A percentile compares a stretch with the other conserved stretches of the same genome.
phyloP scores from a whole-genome alignment of 2,888 invertebrate species.

The Norana najaformis region DNA sequence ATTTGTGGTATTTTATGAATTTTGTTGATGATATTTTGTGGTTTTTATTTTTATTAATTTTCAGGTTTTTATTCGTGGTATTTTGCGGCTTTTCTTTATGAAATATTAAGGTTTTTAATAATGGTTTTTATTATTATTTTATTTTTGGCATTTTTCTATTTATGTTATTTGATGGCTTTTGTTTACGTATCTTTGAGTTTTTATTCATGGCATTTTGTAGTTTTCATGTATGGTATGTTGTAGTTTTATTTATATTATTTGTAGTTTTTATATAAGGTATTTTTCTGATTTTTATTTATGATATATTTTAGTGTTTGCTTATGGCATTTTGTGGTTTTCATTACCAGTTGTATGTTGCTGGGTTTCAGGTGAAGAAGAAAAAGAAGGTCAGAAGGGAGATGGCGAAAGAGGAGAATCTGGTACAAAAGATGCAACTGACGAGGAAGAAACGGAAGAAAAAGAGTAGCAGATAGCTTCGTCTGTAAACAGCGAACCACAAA shows the following conservation, averaged over 20 bases:
- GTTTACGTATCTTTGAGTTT: neutral
- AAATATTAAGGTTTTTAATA: neutral
- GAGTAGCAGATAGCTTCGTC: neutral
- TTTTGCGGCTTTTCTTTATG: neutral
- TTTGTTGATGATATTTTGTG: no score
- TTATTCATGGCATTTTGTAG: neutral
- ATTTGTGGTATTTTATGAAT: no score
- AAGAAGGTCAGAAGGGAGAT: no score
- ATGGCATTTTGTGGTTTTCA: neutral
- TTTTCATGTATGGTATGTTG: no score
- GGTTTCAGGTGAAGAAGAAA: neutral
- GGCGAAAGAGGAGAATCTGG: neutral
- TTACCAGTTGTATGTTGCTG: neutral
- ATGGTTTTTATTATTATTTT: no score
- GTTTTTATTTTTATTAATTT: no score
- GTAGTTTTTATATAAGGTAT: neutral
- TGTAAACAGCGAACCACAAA: neutral
- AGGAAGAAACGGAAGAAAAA: neutral
- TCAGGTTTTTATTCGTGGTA: no score
- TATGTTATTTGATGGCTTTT: no score
- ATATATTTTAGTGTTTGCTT: neutral
- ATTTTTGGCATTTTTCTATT: no score
- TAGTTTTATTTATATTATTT: neutral
- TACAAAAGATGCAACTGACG: neutral
- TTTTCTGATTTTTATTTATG: no score